Evolutionary conservation across 1,140 invertebrate genomes (phyloP).

Genomic region (Sarcophaga bullata): DNA sequence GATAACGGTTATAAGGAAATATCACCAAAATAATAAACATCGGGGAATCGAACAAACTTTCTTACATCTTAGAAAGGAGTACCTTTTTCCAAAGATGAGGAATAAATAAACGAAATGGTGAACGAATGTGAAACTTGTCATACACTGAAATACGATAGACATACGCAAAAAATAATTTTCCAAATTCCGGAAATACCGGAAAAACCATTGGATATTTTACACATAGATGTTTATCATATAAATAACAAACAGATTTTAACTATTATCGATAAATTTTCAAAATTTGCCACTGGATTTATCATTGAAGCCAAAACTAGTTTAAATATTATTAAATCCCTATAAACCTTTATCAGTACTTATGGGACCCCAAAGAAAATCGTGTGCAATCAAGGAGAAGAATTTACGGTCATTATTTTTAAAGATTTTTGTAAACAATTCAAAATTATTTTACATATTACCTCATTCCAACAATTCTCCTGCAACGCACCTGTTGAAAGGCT

Average conservation of each 20-base stretch:
- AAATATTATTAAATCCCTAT: not conserved
- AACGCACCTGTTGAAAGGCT: no score
- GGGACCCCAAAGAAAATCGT: slow-evolving; percentile 30
- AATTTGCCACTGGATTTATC: slow-evolving; percentile 28
- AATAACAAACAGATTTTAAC: slow-evolving; percentile 38
- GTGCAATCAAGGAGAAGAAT: slow-evolving; percentile 37
- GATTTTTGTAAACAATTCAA: slow-evolving; percentile 42
- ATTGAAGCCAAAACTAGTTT: slow-evolving; percentile 9
- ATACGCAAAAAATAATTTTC: slow-evolving; percentile 22
- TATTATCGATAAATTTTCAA: slow-evolving; percentile 44
- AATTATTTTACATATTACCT: slow-evolving; percentile 20
- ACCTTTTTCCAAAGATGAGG: slow-evolving; percentile 58
- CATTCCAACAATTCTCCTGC: no score
- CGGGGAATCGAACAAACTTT: slow-evolving; percentile 60
- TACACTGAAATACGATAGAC: slow-evolving; percentile 30
- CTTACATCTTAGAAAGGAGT: slow-evolving; percentile 57
- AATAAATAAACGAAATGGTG: slow-evolving; percentile 17
- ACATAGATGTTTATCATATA: slow-evolving; percentile 41
- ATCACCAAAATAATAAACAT: slow-evolving; percentile 59
- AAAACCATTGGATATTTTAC: slow-evolving; percentile 41
- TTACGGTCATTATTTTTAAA: slow-evolving; percentile 33
- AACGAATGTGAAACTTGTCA: slow-evolving; percentile 36
- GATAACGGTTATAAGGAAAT: slow-evolving; percentile 51
- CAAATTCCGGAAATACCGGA: slow-evolving; percentile 34
- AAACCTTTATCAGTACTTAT: not conserved